phyloP scores from a whole-genome alignment of 1,140 invertebrate genomes.

The Penaeus chinensis region DNA sequence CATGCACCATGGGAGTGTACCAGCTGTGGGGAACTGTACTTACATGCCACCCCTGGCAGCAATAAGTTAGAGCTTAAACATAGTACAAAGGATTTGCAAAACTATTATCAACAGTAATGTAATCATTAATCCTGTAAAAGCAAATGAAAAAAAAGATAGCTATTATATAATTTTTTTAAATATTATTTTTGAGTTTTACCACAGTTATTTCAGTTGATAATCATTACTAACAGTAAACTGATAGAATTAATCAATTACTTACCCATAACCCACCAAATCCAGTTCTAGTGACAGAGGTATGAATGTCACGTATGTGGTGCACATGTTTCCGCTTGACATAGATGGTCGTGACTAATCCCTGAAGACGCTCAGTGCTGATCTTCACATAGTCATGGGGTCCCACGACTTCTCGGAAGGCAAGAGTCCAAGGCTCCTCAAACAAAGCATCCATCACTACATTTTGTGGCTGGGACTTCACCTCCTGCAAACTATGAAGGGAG shows the following conservation, averaged over 20 bases:
- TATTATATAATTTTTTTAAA: too few species aligned
- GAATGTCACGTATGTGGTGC: slow-evolving; percentile 82
- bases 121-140: too few species aligned
- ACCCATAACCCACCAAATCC: slow-evolving; percentile 90
- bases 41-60: too few species aligned
- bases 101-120: too few species aligned
- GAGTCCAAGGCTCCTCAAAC: slow-evolving; percentile 88
- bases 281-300: slow-evolving; percentile 86
- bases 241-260: slow-evolving; percentile 65
- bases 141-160: too few species aligned
- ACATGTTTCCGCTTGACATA: slow-evolving; percentile 84
- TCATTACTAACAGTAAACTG: neutral
- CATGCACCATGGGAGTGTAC: too few species aligned
- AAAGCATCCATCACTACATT: slow-evolving; percentile 84
- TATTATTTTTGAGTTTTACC: neutral
- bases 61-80: too few species aligned
- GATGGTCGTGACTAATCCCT: slow-evolving; percentile 82
- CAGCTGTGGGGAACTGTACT: too few species aligned
- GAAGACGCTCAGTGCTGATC: slow-evolving; percentile 80
- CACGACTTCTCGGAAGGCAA: slow-evolving; percentile 75
- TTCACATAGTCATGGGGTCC: slow-evolving; percentile 80
- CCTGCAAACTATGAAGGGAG: slow-evolving; percentile 79
- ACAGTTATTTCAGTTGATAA: neutral
- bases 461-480: slow-evolving; percentile 88
- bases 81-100: too few species aligned